phyloP scores from a whole-genome alignment of 2,797 vertebrate species.

The Pipistrellus pygmaeus region DNA sequence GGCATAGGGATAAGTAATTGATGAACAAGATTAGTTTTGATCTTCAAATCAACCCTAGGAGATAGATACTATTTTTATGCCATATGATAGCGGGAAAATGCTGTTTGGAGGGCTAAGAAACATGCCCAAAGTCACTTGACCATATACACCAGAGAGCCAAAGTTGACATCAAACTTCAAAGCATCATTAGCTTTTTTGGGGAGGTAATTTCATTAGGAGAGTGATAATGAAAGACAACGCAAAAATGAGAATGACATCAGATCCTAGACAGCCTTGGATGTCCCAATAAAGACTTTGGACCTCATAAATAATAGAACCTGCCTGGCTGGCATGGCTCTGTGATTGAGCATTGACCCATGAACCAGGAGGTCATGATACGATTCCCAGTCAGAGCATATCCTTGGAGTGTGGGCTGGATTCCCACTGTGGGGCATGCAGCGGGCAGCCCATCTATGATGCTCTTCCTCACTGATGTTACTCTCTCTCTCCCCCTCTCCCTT shows the following conservation, averaged over 20 bases:
- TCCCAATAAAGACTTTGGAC: background rate
- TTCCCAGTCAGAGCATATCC: no score
- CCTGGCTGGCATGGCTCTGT: no score
- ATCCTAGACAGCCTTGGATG: background rate
- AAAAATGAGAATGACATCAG: background rate
- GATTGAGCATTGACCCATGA: no score
- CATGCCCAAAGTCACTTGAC: background rate
- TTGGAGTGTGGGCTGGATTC: no score
- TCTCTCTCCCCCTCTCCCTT: no score
- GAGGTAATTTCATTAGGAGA: background rate
- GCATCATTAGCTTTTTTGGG: background rate
- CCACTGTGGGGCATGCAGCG: no score
- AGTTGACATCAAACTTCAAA: background rate
- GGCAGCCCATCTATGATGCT: no score
- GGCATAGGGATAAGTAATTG: background rate
- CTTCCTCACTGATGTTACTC: no score
- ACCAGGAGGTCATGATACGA: no score
- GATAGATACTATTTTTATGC: background rate
- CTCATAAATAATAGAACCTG: background rate
- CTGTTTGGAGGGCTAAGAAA: background rate
- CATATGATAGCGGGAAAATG: background rate
- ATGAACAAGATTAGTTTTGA: background rate
- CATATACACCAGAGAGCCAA: background rate
- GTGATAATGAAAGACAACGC: background rate
- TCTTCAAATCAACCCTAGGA: background rate